Percentiles rank a stretch among this genome's conserved stretches.
phyloP scores from a whole-genome alignment of 2,888 invertebrate species.

The Pollenia griseotomentosa region DNA sequence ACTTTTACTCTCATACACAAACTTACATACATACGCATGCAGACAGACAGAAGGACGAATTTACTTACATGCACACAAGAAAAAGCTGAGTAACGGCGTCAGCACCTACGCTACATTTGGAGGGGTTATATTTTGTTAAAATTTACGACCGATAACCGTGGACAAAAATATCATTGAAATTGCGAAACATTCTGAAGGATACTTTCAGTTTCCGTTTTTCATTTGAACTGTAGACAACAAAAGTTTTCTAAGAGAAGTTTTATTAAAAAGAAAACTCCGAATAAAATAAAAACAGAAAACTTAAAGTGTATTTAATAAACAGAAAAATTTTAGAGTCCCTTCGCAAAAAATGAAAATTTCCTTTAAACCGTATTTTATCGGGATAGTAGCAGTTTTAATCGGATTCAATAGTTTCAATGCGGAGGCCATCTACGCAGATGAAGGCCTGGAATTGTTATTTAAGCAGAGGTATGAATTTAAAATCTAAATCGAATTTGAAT shows the following conservation, averaged over 20 bases:
- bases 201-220: constrained; percentile 61
- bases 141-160: constrained; percentile 45
- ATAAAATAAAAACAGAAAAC: constrained; percentile 6
- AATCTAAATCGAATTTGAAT: too few species aligned
- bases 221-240: constrained; percentile 59
- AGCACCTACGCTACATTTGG: constrained; percentile 47
- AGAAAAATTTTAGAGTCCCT: not conserved
- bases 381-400: constrained; percentile 71
- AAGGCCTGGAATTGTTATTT: constrained; percentile 85
- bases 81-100: constrained; percentile 19
- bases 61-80: not conserved
- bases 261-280: not conserved
- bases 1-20: not conserved
- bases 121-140: constrained; percentile 32
- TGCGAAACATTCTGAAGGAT: not conserved
- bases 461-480: constrained; percentile 82
- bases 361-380: constrained; percentile 30
- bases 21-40: not conserved
- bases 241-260: not conserved
- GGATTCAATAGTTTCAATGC: constrained; percentile 74
- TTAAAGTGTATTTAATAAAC: not conserved
- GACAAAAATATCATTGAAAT: constrained; percentile 63
- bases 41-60: not conserved
- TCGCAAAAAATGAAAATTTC: constrained; percentile 55
- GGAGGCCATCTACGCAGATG: constrained; percentile 81